These are phyloP conservation scores for Danaus plexippus DNA, from an alignment of 1,140 invertebrate species.

Conservation along the genomic window DNA sequence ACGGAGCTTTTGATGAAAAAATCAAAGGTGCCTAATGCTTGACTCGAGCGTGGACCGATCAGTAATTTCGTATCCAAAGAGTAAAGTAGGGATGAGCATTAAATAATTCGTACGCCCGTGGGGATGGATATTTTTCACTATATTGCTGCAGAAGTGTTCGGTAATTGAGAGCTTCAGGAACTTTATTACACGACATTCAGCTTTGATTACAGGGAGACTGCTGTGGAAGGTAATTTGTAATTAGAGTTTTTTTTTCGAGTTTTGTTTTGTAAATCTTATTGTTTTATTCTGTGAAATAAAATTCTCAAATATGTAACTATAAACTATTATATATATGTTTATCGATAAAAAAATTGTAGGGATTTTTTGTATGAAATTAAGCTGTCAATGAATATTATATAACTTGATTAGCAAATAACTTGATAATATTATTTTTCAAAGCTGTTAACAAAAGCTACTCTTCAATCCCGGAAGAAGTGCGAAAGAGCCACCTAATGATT, in stretches of 20 bases:
- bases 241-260: no score
- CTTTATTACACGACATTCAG: slow-evolving; percentile 28
- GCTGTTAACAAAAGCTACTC: no score
- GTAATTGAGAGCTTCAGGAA: slow-evolving; percentile 46
- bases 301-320: no score
- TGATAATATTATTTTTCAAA: no score
- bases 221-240: background rate
- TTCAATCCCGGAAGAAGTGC: slow-evolving; percentile 27
- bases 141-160: slow-evolving; percentile 51
- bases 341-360: no score
- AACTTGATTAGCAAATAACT: no score
- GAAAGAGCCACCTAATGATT: slow-evolving; percentile 29
- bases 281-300: no score
- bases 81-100: slow-evolving; percentile 47
- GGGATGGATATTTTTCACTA: slow-evolving; percentile 51
- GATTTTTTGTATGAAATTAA: no score
- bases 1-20: slow-evolving; percentile 57
- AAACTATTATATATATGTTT: no score
- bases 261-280: no score
- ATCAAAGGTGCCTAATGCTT: slow-evolving; percentile 60
- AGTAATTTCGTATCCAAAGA: slow-evolving; percentile 43
- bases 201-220: slow-evolving; percentile 6
- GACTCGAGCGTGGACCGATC: slow-evolving; percentile 46
- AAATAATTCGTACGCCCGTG: slow-evolving; percentile 54
- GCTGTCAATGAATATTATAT: no score